Evolutionary conservation across 1,140 invertebrate genomes (phyloP).

Genomic region (Drosophila paulistorum): DNA sequence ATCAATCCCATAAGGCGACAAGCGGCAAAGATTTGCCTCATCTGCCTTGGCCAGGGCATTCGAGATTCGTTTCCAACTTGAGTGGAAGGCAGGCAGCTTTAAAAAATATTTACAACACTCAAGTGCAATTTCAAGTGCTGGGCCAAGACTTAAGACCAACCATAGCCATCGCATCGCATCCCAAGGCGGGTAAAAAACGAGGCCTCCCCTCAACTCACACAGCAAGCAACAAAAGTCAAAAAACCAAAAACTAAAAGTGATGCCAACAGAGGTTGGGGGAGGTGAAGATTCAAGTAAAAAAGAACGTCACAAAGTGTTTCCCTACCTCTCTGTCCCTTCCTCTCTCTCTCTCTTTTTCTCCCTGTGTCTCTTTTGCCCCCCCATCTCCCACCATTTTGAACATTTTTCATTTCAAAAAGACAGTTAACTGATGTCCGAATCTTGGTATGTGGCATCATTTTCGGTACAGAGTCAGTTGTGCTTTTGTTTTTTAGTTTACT

Average conservation of each 20-base stretch:
- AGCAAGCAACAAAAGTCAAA: conserved; percentile 24
- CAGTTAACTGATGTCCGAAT: conserved; percentile 71
- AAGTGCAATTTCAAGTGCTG: conserved; percentile 78
- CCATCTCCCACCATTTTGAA: conserved; percentile 35
- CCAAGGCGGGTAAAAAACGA: conserved; percentile 41
- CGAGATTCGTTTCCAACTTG: conserved; percentile 67
- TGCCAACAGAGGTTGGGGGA: conserved; percentile 35
- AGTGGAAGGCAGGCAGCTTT: conserved; percentile 58
- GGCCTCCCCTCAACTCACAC: conserved; percentile 12
- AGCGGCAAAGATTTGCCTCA: conserved; percentile 25
- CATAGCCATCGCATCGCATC: conserved; percentile 14
- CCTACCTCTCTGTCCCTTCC: conserved; percentile 31
- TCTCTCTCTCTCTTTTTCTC: conserved; percentile 24
- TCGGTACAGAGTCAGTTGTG: conserved; percentile 37
- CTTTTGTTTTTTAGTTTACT: conserved; percentile 10
- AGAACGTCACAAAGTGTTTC: conserved; percentile 75
- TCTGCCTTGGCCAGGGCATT: conserved; percentile 59
- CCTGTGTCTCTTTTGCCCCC: conserved; percentile 1
- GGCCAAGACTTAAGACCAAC: conserved; percentile 59
- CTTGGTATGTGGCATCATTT: conserved; percentile 64
- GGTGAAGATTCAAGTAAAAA: conserved; percentile 52
- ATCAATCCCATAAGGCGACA: conserved; percentile 34
- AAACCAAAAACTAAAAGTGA: conserved; percentile 27
- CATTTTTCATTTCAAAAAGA: conserved; percentile 79
- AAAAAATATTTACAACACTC: conserved; percentile 80